phyloP scores from a whole-genome alignment of 2,797 vertebrate species.

The Pseudochaenichthys georgianus region DNA sequence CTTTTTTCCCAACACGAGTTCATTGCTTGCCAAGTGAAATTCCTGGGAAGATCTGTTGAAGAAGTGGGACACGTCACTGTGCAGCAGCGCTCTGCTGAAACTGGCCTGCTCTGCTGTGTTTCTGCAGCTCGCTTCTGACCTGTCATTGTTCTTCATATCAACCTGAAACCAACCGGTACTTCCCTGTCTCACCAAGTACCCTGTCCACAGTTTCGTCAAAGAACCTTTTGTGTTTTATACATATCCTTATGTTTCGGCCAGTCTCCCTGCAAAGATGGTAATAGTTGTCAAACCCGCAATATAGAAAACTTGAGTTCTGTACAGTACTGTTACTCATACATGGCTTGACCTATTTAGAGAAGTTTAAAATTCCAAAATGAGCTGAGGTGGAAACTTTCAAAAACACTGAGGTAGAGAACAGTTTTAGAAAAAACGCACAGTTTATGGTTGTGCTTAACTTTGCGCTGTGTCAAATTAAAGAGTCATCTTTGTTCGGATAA shows the following conservation, averaged over 20 bases:
- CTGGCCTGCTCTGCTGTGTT: not conserved
- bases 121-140: constrained; percentile 4
- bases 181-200: constrained; percentile 40
- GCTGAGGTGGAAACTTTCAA: too few species aligned
- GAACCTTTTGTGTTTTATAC: not conserved
- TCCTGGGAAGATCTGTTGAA: constrained; percentile 25
- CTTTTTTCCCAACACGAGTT: constrained; percentile 11
- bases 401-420: not conserved
- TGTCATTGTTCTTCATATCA: constrained; percentile 40
- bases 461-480: not conserved
- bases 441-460: not conserved
- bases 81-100: not conserved
- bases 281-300: not conserved
- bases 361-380: too few species aligned
- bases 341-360: not conserved
- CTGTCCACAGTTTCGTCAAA: not conserved
- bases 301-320: not conserved
- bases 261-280: not conserved
- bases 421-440: not conserved
- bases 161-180: constrained; percentile 55
- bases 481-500: not conserved
- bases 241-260: too few species aligned
- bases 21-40: constrained; percentile 23
- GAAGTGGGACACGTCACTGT: not conserved
- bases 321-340: not conserved